These are phyloP conservation scores for Calameuta pallipes DNA, from an alignment of 2,888 invertebrate genomes.

Conservation along the genomic window DNA sequence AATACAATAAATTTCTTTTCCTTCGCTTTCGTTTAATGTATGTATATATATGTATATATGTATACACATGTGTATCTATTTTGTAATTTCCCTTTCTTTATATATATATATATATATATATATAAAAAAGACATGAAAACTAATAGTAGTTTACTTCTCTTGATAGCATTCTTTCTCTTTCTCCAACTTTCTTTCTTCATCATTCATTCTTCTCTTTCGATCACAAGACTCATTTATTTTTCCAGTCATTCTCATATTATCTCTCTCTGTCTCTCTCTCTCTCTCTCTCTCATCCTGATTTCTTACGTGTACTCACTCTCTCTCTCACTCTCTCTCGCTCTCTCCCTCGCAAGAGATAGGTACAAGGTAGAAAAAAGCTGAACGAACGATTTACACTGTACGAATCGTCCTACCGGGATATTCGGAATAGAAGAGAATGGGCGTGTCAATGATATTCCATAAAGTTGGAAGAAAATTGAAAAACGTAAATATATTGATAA, in stretches of 20 bases:
- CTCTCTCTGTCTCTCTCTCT: no score
- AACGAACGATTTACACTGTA: slow-evolving; percentile 5
- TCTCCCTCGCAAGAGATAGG: slow-evolving; percentile 33
- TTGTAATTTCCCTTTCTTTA: neutral
- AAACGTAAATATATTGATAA: slow-evolving; percentile 11
- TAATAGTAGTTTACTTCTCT: slow-evolving; percentile 29
- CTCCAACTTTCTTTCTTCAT: neutral
- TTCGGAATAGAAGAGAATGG: neutral
- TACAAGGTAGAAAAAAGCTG: slow-evolving; percentile 51
- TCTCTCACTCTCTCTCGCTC: no score
- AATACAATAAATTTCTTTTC: slow-evolving; percentile 58
- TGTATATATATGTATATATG: neutral
- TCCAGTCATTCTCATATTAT: neutral
- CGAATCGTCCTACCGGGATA: neutral
- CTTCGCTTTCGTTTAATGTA: neutral
- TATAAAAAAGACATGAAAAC: slow-evolving; percentile 59
- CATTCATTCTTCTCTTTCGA: neutral
- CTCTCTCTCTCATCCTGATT: no score
- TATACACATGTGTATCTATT: neutral
- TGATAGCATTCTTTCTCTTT: neutral
- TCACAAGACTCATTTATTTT: neutral
- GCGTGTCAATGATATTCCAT: neutral
- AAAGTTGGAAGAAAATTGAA: slow-evolving; percentile 39
- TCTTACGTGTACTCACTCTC: neutral
- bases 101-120: neutral